These are phyloP conservation scores for Saimiri boliviensis DNA, from an alignment of 2,113 vertebrate species.

Conservation along the genomic window DNA sequence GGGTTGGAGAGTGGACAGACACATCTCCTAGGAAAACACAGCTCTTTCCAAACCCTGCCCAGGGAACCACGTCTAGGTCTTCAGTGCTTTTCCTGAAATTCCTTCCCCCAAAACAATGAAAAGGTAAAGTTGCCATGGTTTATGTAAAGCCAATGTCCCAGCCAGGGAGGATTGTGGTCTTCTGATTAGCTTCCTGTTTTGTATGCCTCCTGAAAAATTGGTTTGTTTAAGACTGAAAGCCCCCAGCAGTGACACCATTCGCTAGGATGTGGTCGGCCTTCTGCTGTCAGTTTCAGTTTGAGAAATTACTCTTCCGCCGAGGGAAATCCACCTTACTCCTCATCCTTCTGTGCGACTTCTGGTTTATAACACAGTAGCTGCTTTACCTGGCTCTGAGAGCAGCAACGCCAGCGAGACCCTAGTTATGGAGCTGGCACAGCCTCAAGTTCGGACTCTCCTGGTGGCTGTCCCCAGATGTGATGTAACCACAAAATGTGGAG, in stretches of 20 bases:
- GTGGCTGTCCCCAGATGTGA: no score
- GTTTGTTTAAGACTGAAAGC: no score
- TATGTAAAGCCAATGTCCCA: accelerated
- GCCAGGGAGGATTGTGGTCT: neutral
- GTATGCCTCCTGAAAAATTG: accelerated
- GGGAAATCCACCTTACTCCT: neutral
- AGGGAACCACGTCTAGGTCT: neutral
- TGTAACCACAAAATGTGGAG: neutral
- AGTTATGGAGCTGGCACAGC: no score
- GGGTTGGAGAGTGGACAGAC: accelerated
- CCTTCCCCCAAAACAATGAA: no score
- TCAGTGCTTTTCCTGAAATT: neutral
- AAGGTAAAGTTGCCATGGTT: neutral
- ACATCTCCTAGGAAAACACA: neutral
- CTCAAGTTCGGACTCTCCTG: accelerated
- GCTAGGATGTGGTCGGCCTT: neutral
- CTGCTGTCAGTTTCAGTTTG: neutral
- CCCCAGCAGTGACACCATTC: accelerated
- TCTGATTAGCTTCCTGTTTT: no score
- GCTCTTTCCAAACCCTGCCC: neutral
- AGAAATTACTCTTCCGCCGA: neutral
- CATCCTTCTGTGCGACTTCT: neutral
- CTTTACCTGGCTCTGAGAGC: neutral
- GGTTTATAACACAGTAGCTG: neutral
- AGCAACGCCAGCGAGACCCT: neutral